Evolutionary conservation across 2,888 invertebrate species (phyloP).

Genomic region (Morpho helenor): DNA sequence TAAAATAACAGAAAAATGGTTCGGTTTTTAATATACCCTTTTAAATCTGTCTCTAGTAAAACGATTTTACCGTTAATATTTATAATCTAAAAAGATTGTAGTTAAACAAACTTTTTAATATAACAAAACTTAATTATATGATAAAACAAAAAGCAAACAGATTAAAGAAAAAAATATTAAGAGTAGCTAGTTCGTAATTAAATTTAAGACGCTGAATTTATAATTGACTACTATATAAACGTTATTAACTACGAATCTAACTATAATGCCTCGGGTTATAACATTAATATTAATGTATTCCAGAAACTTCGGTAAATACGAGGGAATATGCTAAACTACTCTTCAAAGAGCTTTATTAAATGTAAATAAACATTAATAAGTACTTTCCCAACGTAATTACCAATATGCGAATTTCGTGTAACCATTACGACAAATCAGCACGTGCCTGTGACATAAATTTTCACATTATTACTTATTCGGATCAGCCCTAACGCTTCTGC

Average conservation of each 20-base stretch:
- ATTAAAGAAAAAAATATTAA: too few relatives aligned
- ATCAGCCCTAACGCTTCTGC: slow-evolving; percentile 48
- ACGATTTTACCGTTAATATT: too few relatives aligned
- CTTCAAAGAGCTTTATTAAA: slow-evolving; percentile 29
- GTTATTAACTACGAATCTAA: slow-evolving; percentile 1
- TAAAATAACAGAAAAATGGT: too few relatives aligned
- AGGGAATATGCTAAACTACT: slow-evolving; percentile 18
- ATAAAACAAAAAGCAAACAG: too few relatives aligned
- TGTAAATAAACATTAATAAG: slow-evolving; percentile 37
- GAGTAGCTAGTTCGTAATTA: too few relatives aligned
- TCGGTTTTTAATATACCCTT: too few relatives aligned
- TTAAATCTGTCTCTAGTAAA: too few relatives aligned
- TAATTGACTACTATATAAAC: slow-evolving; percentile 1
- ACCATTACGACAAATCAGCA: slow-evolving; percentile 67
- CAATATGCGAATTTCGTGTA: slow-evolving; percentile 70
- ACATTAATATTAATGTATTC: slow-evolving; percentile 17
- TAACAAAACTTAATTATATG: too few relatives aligned
- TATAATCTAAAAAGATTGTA: too few relatives aligned
- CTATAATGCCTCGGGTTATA: slow-evolving; percentile 1
- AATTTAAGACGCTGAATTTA: too few relatives aligned
- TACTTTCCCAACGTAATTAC: slow-evolving; percentile 52
- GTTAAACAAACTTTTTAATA: too few relatives aligned
- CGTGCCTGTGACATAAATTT: slow-evolving; percentile 74
- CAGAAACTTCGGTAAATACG: slow-evolving; percentile 10
- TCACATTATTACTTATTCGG: slow-evolving; percentile 64